These are phyloP conservation scores for Spermophilus dauricus DNA, from an alignment of 2,113 vertebrate species.

Conservation along the genomic window DNA sequence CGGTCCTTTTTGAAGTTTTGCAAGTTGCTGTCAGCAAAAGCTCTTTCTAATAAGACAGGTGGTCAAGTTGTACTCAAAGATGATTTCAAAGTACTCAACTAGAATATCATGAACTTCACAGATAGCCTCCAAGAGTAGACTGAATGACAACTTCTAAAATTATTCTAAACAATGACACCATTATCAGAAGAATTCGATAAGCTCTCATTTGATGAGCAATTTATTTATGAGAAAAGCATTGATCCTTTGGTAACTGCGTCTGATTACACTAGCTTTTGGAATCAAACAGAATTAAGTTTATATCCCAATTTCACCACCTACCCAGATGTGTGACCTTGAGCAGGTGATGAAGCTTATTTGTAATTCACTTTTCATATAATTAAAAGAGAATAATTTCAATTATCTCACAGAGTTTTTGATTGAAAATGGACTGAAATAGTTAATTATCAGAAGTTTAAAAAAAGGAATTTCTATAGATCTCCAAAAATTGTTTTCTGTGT, in stretches of 20 bases:
- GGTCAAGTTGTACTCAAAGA: not conserved
- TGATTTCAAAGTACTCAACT: not conserved
- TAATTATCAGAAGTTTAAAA: slow-evolving; percentile 37
- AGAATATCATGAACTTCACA: not conserved
- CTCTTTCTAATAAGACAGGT: not conserved
- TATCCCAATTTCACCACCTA: not conserved
- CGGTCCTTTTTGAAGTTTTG: not conserved
- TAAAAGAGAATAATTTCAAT: slow-evolving; percentile 5
- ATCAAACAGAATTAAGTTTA: not conserved
- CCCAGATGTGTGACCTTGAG: not conserved
- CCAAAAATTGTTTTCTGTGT: not conserved
- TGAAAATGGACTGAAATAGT: not conserved
- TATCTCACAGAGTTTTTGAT: not conserved
- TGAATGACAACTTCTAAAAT: not conserved
- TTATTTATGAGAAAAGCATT: not conserved
- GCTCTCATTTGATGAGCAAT: not conserved
- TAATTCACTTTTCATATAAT: not conserved
- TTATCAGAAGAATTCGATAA: not conserved
- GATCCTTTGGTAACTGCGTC: not conserved
- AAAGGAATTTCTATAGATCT: not conserved
- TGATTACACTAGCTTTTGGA: not conserved
- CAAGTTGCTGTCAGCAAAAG: not conserved
- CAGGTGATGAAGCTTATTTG: not conserved
- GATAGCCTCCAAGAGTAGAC: not conserved
- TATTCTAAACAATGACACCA: not conserved